These are phyloP conservation scores for Spondyliosoma cantharus DNA, from an alignment of 2,797 vertebrate species.

Conservation along the genomic window DNA sequence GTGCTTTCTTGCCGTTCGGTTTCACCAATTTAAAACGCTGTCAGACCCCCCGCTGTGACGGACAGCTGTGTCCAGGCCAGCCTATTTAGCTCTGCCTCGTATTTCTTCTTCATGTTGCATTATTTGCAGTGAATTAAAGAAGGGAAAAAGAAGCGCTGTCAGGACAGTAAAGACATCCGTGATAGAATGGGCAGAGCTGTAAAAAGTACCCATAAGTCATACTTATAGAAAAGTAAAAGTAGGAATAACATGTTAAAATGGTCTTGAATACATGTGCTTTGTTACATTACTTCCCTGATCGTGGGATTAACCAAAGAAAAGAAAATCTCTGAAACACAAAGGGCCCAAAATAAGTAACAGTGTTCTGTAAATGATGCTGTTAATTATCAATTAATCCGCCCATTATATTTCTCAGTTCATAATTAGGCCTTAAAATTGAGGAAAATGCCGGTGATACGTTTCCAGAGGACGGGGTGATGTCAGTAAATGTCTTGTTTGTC, in stretches of 20 bases:
- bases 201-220: too few relatives aligned
- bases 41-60: constrained; percentile 54
- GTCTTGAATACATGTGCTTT: too few relatives aligned
- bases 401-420: not conserved
- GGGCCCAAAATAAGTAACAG: too few relatives aligned
- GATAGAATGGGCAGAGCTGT: not conserved
- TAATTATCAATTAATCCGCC: not conserved
- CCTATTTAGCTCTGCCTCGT: constrained; percentile 53
- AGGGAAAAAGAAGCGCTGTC: constrained; percentile 40
- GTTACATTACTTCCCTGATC: too few relatives aligned
- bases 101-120: constrained; percentile 58
- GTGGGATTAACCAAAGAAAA: too few relatives aligned
- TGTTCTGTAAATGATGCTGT: not conserved
- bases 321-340: too few relatives aligned
- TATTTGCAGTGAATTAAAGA: constrained; percentile 44
- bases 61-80: constrained; percentile 58
- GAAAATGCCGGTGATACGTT: not conserved
- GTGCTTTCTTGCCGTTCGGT: constrained; percentile 22
- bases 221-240: not conserved
- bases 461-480: not conserved
- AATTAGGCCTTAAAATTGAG: not conserved
- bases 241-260: too few relatives aligned
- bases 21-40: constrained; percentile 52
- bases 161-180: not conserved
- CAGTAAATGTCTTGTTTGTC: not conserved